Conservation (phyloP, 2,113 vertebrate species). For the Patagioenas fasciata region DNA sequence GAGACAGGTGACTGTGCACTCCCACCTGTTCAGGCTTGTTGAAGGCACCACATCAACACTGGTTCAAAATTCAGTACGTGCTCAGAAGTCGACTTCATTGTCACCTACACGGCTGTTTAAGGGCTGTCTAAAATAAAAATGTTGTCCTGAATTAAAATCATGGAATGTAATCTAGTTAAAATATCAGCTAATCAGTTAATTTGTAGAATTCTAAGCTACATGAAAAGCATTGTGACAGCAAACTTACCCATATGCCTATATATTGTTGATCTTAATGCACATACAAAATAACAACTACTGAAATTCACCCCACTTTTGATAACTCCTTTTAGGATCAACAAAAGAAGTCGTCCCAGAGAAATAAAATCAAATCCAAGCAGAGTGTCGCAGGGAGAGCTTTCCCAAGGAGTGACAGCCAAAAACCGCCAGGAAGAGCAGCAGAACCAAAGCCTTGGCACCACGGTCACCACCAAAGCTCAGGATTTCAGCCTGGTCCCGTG, state of each 20-base stretch:
- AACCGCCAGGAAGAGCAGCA: neutral
- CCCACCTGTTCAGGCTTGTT: neutral
- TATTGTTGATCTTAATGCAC: neutral
- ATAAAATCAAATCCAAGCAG: neutral
- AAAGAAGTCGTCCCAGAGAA: neutral
- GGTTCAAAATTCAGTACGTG: neutral
- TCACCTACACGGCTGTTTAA: neutral
- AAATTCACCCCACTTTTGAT: neutral
- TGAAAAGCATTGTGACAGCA: neutral
- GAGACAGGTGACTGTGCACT: no score
- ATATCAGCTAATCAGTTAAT: neutral
- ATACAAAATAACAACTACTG: neutral
- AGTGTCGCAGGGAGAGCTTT: neutral
- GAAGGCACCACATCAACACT: neutral
- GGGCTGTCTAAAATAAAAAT: neutral
- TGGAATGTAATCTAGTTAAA: neutral
- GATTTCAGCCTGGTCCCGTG: neutral
- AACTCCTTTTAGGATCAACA: conserved; percentile 54
- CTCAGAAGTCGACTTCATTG: neutral
- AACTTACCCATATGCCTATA: neutral
- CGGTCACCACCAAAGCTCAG: neutral
- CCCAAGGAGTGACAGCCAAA: neutral
- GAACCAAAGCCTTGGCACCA: neutral
- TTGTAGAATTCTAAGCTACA: neutral
- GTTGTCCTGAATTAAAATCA: neutral